phyloP scores from a whole-genome alignment of 2,888 invertebrate species.

The Epinotia ramella region DNA sequence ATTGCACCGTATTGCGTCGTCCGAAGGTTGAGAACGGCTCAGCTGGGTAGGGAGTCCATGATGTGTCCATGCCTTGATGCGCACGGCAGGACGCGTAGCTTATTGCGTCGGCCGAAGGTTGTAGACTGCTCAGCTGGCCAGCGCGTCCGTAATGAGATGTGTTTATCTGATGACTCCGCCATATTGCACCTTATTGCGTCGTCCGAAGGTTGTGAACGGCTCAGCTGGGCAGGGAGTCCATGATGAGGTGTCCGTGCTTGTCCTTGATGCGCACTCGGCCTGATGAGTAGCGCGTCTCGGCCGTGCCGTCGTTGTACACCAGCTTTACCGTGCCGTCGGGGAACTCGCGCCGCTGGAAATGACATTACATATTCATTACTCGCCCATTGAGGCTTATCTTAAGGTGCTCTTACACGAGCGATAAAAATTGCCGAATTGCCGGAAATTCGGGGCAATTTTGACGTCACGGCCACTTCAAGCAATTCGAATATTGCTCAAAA shows the following conservation, averaged over 20 bases:
- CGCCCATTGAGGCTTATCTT: too few relatives aligned
- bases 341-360: constrained; percentile 92
- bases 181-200: not conserved
- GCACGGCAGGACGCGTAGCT: not conserved
- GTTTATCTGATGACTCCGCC: not conserved
- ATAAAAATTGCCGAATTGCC: too few relatives aligned
- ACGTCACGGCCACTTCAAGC: too few relatives aligned
- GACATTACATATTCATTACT: not conserved
- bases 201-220: not conserved
- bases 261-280: constrained; percentile 95
- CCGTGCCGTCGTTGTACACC: constrained; percentile 94
- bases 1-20: not conserved
- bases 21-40: not conserved
- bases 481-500: too few relatives aligned
- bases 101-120: not conserved
- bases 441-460: too few relatives aligned
- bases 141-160: not conserved
- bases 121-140: not conserved
- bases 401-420: too few relatives aligned
- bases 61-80: too few relatives aligned
- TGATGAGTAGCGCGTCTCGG: constrained; percentile 96
- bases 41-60: not conserved
- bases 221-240: constrained; percentile 86
- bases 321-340: constrained; percentile 97
- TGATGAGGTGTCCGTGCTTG: constrained; percentile 91